phyloP scores from a whole-genome alignment of 2,797 vertebrate species.

The Myiotriccus ornatus region DNA sequence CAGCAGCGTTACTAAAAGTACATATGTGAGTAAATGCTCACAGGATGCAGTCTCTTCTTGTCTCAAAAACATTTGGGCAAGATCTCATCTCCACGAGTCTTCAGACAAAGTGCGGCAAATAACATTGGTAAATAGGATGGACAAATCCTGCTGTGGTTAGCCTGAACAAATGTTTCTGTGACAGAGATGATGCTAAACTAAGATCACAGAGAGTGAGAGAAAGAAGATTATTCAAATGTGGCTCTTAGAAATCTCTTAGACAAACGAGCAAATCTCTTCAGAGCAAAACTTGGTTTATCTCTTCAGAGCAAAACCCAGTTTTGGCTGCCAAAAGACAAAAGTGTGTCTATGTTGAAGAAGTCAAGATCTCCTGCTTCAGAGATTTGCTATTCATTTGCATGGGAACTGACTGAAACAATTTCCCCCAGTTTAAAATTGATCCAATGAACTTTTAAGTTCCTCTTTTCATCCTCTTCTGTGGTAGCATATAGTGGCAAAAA shows the following conservation, averaged over 20 bases:
- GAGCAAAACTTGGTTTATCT: neutral
- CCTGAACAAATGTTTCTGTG: neutral
- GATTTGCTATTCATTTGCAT: neutral
- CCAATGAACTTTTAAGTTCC: neutral
- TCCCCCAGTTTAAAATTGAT: neutral
- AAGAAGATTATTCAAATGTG: neutral
- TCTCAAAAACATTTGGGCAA: neutral
- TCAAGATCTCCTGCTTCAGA: neutral
- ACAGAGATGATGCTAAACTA: neutral
- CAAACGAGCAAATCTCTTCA: neutral
- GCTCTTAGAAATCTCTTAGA: neutral
- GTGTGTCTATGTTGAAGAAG: neutral
- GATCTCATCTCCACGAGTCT: fast-evolving
- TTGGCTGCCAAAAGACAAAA: neutral
- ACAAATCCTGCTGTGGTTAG: neutral
- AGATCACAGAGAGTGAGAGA: neutral
- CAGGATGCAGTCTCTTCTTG: neutral
- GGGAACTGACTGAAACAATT: neutral
- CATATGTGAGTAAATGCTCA: neutral
- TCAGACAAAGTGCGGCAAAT: neutral
- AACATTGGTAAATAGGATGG: neutral
- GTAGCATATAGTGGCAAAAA: neutral
- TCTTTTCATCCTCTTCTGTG: neutral
- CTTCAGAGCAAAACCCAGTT: neutral
- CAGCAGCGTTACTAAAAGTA: neutral